Evolutionary conservation across 2,888 invertebrate genomes (phyloP), one percentile per base, ranked within the genome.

Genomic region (Teleogryllus oceanicus): DNA sequence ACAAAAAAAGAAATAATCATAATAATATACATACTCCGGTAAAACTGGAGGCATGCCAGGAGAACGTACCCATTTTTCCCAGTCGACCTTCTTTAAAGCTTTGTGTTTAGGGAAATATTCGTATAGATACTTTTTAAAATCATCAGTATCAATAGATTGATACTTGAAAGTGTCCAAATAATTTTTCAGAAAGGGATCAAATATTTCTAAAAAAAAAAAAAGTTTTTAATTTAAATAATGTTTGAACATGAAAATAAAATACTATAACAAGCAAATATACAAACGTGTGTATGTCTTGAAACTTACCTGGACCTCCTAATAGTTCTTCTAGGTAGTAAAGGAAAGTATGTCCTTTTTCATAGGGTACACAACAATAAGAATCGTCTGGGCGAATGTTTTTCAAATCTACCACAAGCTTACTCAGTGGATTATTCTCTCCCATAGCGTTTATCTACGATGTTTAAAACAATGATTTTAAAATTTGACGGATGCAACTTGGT

Each of bases 341-440:
- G 85, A 98, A 94, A 0, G 94, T 92, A 88, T 94, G 89, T 0
- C 98, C 97, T 87, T 98, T 98, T 86, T 96, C 96, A 86, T 98
- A 98, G 0, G 98, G 98, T 62, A 98, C 93, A 11, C 90, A 88
- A 0, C 96, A 96, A 88, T 96, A 97, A 0, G 96, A 92, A 86
- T 97, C 97, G 87, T 98, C 98, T 1, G 98, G 98, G 85, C 97
- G 94, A 2, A 94, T 90, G 11, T 93, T 93, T 78, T 89, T 90
- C 81, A 97, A 88, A 86, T 96, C 90, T 0, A 93, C 91, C n/a
- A 97, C 93, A 78, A 97, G 88, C 83, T 91, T 90, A 0, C 96
- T 95, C 18, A 95, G 87, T 0, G 93, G 92, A 84, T 91, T 93
- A 8, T 89, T 88, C 76, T 87, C 87, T 20, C 93, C 92, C 77